Conservation (phyloP, 2,113 vertebrate genomes). For the Peromyscus californicus region DNA sequence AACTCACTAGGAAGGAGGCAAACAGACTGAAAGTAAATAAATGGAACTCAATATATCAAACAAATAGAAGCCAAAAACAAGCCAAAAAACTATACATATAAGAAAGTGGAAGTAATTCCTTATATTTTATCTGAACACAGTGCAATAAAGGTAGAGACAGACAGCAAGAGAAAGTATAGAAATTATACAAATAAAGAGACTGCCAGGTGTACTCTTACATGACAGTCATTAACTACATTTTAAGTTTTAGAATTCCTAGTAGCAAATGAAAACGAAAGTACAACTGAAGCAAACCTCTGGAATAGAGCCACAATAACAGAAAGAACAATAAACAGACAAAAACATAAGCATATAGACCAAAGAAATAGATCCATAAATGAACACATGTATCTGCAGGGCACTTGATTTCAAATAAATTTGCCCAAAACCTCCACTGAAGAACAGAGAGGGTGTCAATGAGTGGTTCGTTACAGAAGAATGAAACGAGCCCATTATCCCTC, state of each 20-base stretch:
- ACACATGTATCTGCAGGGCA: too few relatives aligned
- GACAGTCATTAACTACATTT: background rate
- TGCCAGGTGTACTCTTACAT: background rate
- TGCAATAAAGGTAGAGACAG: background rate
- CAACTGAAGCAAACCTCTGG: background rate
- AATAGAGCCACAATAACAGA: background rate
- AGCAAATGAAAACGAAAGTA: background rate
- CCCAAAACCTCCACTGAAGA: background rate
- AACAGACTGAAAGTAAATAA: background rate
- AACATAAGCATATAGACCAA: background rate
- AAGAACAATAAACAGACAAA: background rate
- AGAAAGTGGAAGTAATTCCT: background rate
- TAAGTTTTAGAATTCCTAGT: background rate
- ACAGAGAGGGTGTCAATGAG: background rate
- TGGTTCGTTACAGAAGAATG: background rate
- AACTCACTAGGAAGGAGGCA: background rate
- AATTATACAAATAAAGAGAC: background rate
- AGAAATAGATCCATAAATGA: background rate
- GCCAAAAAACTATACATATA: background rate
- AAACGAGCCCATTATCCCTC: background rate
- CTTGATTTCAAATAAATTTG: background rate
- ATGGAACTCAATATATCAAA: background rate
- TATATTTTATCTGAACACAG: background rate
- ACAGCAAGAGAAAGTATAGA: background rate
- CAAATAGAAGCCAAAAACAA: background rate